Evolutionary conservation across 2,888 invertebrate species (phyloP).

Genomic region (Geophilus truncorum): DNA sequence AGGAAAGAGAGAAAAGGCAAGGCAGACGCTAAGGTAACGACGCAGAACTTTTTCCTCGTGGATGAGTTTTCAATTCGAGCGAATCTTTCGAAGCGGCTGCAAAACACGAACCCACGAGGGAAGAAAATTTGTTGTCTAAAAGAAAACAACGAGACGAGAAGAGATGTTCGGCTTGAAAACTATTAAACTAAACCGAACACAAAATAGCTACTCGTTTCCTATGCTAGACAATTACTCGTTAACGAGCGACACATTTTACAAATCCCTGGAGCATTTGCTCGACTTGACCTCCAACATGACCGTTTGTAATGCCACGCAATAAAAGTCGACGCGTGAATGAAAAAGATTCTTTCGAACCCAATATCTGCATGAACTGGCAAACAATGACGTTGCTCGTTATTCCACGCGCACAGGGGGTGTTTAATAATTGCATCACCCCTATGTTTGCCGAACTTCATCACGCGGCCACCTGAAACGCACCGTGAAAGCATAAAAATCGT

Average conservation of each 20-base stretch:
- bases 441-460: too few species aligned
- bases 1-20: background rate
- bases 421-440: too few species aligned
- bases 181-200: slow-evolving; percentile 12
- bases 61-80: slow-evolving; percentile 13
- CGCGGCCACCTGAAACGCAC: too few species aligned
- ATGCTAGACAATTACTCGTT: slow-evolving; percentile 18
- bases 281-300: slow-evolving; percentile 18
- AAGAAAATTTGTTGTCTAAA: background rate
- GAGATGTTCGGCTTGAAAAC: background rate
- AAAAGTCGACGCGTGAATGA: background rate
- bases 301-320: slow-evolving; percentile 19
- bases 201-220: background rate
- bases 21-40: slow-evolving; percentile 10
- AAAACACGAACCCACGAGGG: background rate
- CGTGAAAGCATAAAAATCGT: too few species aligned
- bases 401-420: too few species aligned
- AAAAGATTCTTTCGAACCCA: background rate
- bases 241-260: slow-evolving; percentile 24
- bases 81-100: slow-evolving; percentile 1
- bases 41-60: slow-evolving; percentile 25
- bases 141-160: too few species aligned
- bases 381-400: too few species aligned
- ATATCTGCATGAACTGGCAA: too few species aligned
- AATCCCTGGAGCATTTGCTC: slow-evolving; percentile 19